A percentile compares a stretch with the other conserved stretches of the same genome.
Evolutionary conservation across 2,888 invertebrate species (phyloP).

Genomic region (Halictus ligatus): DNA sequence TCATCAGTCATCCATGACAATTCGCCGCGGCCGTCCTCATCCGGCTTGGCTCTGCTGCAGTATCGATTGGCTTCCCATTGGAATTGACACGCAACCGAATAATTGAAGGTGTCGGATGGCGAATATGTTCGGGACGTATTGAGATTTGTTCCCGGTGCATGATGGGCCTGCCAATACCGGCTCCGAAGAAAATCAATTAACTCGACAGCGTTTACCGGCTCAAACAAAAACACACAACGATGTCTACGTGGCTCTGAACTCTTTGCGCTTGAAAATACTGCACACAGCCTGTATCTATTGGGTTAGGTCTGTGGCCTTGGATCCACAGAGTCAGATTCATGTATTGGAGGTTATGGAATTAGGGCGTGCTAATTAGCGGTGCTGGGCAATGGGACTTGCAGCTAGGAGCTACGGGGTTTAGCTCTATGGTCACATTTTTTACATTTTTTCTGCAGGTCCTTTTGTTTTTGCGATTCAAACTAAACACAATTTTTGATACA

Average conservation of each 20-base stretch:
- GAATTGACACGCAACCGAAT: conserved; percentile 49
- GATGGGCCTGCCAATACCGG: not conserved
- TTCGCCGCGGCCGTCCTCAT: conserved; percentile 17
- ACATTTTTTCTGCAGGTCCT: too few relatives aligned
- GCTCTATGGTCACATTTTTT: too few relatives aligned
- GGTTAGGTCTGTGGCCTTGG: not conserved
- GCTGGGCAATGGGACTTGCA: not conserved
- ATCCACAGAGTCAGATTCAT: too few relatives aligned
- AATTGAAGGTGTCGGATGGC: conserved; percentile 48
- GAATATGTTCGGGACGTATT: not conserved
- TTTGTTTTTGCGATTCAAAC: too few relatives aligned
- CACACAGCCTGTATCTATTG: not conserved
- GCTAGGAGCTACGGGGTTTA: too few relatives aligned
- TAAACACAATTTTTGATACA: too few relatives aligned
- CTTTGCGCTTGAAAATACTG: not conserved
- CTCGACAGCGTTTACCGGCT: not conserved
- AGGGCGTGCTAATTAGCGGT: not conserved
- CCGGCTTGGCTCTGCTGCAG: conserved; percentile 3
- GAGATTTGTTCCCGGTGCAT: not conserved
- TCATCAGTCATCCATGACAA: conserved; percentile 50
- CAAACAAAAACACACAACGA: not conserved
- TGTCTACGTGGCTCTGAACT: not conserved
- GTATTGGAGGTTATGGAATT: not conserved
- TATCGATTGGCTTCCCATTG: conserved; percentile 47
- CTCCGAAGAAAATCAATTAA: not conserved